Conservation (phyloP, 2,888 invertebrate species). For the Matsumyia berberina region DNA sequence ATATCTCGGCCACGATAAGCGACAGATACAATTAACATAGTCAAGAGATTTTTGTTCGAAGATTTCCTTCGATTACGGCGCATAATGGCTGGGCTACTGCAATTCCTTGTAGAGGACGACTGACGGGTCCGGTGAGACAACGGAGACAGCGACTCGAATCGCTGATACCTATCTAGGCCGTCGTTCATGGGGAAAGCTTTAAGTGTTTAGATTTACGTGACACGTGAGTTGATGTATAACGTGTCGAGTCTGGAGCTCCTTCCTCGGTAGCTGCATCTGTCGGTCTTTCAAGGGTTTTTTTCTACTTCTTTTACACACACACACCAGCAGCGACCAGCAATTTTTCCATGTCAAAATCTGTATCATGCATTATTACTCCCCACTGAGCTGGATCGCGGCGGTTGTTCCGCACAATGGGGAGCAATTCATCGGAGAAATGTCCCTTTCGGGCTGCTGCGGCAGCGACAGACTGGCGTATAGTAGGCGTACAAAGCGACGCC, state of each 20-base stretch:
- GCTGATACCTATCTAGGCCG: slow-evolving; percentile 57
- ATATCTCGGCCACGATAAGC: slow-evolving; percentile 57
- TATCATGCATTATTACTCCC: slow-evolving; percentile 68
- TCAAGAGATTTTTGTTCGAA: slow-evolving; percentile 59
- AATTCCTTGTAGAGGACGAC: slow-evolving; percentile 26
- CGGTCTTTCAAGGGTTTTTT: slow-evolving; percentile 30
- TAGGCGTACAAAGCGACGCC: slow-evolving; percentile 73
- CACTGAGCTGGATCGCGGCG: slow-evolving; percentile 55
- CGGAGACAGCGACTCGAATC: slow-evolving; percentile 31
- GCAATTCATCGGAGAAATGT: slow-evolving; percentile 71
- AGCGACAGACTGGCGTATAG: slow-evolving; percentile 39
- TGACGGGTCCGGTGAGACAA: slow-evolving; percentile 24
- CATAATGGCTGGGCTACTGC: slow-evolving; percentile 40
- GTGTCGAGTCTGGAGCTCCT: slow-evolving; percentile 60
- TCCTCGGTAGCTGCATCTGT: slow-evolving; percentile 62
- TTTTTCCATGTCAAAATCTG: slow-evolving; percentile 60
- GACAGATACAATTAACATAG: slow-evolving; percentile 71
- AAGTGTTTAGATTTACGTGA: slow-evolving; percentile 70
- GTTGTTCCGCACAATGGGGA: slow-evolving; percentile 68
- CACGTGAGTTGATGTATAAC: slow-evolving; percentile 71
- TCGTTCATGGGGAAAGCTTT: slow-evolving; percentile 33
- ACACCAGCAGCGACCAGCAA: neutral
- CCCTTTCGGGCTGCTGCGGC: slow-evolving; percentile 51
- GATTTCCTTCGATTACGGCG: slow-evolving; percentile 42
- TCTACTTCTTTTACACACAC: neutral